phyloP scores from a whole-genome alignment of 2,888 invertebrate genomes.

The Spilarctia lutea region DNA sequence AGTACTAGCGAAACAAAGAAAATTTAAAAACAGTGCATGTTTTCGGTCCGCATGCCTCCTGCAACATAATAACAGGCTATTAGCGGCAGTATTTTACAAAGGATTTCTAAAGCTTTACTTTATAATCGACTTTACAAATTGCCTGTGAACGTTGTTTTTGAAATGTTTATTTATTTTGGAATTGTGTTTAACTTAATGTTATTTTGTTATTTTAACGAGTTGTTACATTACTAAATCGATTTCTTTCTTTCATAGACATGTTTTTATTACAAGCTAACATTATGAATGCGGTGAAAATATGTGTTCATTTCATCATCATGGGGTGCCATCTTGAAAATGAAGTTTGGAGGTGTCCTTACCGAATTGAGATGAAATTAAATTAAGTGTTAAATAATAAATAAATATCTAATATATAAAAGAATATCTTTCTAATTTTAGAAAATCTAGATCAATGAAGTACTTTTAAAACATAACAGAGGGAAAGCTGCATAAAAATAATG shows the following conservation, averaged over 20 bases:
- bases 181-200: slow-evolving; percentile 21
- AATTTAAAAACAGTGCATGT: slow-evolving; percentile 22
- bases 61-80: slow-evolving; percentile 42
- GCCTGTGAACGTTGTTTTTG: slow-evolving; percentile 37
- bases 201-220: slow-evolving; percentile 3
- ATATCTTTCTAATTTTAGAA: too few species aligned
- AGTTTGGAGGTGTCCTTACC: too few species aligned
- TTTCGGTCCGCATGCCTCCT: slow-evolving; percentile 17
- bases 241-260: not conserved
- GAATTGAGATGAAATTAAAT: too few species aligned
- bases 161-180: slow-evolving; percentile 39
- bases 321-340: too few species aligned
- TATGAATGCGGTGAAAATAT: not conserved
- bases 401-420: too few species aligned
- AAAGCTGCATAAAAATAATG: too few species aligned
- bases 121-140: slow-evolving; percentile 52
- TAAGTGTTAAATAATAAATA: too few species aligned
- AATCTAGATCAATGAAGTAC: too few species aligned
- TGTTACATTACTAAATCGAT: not conserved
- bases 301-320: too few species aligned
- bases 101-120: slow-evolving; percentile 44
- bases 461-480: too few species aligned
- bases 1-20: not conserved
- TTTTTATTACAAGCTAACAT: too few species aligned
- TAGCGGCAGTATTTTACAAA: slow-evolving; percentile 50